These are phyloP conservation scores for Rhegmatorhina hoffmannsi DNA, from an alignment of 2,113 vertebrate genomes.

Conservation along the genomic window DNA sequence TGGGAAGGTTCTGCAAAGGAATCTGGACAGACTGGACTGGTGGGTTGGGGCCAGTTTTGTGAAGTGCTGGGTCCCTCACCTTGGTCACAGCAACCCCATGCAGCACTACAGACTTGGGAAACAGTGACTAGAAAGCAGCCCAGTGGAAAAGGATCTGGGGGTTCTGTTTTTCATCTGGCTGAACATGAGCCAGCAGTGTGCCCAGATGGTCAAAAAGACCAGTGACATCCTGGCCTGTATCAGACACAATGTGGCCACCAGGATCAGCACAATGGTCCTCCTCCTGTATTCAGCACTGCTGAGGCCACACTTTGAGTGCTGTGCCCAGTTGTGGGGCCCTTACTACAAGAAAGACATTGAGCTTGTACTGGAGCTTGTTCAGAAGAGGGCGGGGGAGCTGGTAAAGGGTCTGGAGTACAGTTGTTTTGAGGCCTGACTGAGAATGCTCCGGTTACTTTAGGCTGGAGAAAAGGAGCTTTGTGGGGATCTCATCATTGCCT, in stretches of 20 bases:
- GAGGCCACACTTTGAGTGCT: not conserved
- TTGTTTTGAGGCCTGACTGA: not conserved
- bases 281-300: not conserved
- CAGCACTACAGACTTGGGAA: not conserved
- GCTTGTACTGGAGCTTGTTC: not conserved
- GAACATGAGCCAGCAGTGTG: not conserved
- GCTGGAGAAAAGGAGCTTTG: not conserved
- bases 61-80: not conserved
- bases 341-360: accelerated
- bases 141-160: not conserved
- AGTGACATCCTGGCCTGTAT: not conserved
- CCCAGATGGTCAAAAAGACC: not conserved
- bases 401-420: not conserved
- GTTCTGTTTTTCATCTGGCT: not conserved
- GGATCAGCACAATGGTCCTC: too few species aligned
- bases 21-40: accelerated
- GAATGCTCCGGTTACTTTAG: not conserved
- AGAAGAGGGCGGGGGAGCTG: not conserved
- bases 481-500: accelerated
- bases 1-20: not conserved
- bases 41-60: accelerated
- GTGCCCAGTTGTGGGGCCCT: not conserved
- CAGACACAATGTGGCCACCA: not conserved
- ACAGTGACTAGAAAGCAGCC: not conserved
- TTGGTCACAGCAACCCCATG: not conserved